Evolutionary conservation across 1,140 invertebrate genomes (phyloP), one percentile per base, ranked within the genome.

Genomic region (Zaprionus kolodkinae): DNA sequence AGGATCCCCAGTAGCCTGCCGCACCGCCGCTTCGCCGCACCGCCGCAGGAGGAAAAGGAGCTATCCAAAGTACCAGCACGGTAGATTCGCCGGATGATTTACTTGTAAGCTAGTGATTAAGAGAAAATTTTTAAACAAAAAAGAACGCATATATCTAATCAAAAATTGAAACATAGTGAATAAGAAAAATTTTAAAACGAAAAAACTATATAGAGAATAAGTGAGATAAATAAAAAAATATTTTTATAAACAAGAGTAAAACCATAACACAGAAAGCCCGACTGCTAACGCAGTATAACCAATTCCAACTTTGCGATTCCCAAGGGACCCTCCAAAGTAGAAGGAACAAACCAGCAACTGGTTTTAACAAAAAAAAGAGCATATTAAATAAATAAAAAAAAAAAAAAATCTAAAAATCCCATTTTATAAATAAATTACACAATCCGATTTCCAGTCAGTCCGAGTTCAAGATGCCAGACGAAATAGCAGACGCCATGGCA

Each of bases 31-130:
- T 55, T 9, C 54, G 38, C 57, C 57, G 38, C 36, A 43, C 7
- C 57, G 38, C 57, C 36, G 21, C 21, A 15, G 13, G 57, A 60
- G 2, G 13, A 45, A 60, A 40, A 60, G 57, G 38, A 60, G 7
- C n/a, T 5, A 60, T 60, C 43, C 15, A 30, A 50, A 35, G 27
- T n/a, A 50, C 60, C 60, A 45, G 43, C 15, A 27, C 9, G 43
- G 30, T n/a, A 62, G 60, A 62, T 62, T 62, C 60, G 60, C 60
- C 30, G 60, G 43, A 62, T 62, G 60, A 50, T 50, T 5, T 40
- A 40, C 38, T 13, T 40, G 56, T 40, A 59, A 59, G 35, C 56
- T 40, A 59, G n/a, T 21, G n/a, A 9, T 57, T 57, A 57, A 57
- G 33, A 11, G 12, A 38, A 17, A 11, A 57, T 57, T 59, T 59